phyloP scores from a whole-genome alignment of 2,797 vertebrate genomes.

The Brachyrhaphis roseni region DNA sequence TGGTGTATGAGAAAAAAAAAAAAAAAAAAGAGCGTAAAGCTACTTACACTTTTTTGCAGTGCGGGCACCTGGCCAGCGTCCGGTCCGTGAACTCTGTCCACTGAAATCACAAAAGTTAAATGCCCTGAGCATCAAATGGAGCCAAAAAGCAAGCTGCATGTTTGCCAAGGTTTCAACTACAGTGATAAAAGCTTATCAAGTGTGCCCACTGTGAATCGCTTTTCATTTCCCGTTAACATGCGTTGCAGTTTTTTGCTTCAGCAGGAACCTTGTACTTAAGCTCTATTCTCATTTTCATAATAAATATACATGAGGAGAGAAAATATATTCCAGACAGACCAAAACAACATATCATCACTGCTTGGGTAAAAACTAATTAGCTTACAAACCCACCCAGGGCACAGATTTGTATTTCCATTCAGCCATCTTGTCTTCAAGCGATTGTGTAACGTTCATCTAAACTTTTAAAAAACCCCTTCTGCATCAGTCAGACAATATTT shows the following conservation, averaged over 20 bases:
- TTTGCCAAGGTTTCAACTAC: neutral
- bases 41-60: constrained; percentile 97
- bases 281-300: neutral
- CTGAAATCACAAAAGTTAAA: constrained; percentile 72
- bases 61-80: constrained; percentile 92
- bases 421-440: constrained; percentile 19
- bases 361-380: constrained; percentile 45
- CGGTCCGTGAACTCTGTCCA: constrained; percentile 96
- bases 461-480: constrained; percentile 26
- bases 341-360: constrained; percentile 44
- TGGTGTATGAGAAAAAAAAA: accelerated
- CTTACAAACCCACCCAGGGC: constrained; percentile 39
- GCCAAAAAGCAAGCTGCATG: neutral
- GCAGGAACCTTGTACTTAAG: neutral
- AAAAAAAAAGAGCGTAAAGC: constrained; percentile 21
- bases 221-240: neutral
- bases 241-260: neutral
- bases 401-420: constrained; percentile 46
- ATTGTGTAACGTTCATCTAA: constrained; percentile 28
- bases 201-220: neutral
- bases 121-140: constrained; percentile 8
- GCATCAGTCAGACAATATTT: constrained; percentile 33
- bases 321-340: constrained; percentile 6
- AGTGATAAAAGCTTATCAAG: neutral
- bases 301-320: neutral